Base-by-base conservation (phyloP, 2,888 invertebrate genomes). In the Sceliomorpha sp. region DNA sequence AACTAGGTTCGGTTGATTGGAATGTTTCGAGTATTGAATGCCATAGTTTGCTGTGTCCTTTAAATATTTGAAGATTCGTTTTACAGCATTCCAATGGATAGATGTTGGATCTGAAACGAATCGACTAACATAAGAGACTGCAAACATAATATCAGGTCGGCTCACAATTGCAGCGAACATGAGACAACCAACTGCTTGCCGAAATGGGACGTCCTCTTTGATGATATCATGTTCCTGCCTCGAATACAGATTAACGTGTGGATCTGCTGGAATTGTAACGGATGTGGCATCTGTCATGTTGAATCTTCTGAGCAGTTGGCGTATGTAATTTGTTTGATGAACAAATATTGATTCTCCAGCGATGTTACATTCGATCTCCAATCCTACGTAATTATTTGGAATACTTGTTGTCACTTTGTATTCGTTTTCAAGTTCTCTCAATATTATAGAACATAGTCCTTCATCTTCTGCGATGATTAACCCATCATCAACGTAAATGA, bases 71-170 rank as follows among this genome's bases (percentile, higher is more conserved):
- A 74, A 31, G 4, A 73, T 55, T 24, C 66, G 32, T 32, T 69
- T 73, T 0, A 68, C 69, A 9, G 69, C 67, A 10, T 50, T 62
- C 64, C 64, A 64, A 27, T 75, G 69, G 5, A 14, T 32, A 10
- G 36, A 17, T 1, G 29, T 36, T 6, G 42, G 47, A 10, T 51
- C 26, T 9, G 58, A 48, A 3, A 62, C 14, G 32, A 53, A 74
- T 40, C 64, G 32, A 29, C 66, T 72, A 5, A 68, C 40, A 48
- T 42, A 9, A 17, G 29, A 48, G 1, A 73, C 60, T 1, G 66
- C 55, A 42, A 59, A 74, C 32, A 50, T 50, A 13, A 76, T 70
- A 13, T 74, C 73, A 14, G 71, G 67, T 34, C 72, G 48, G 5
- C 62, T 44, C 3, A 64, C 47, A 29, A 62, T 47, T 2, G 62